Evolutionary conservation across 1,140 invertebrate species (phyloP).

Genomic region (Antheraea pernyi): DNA sequence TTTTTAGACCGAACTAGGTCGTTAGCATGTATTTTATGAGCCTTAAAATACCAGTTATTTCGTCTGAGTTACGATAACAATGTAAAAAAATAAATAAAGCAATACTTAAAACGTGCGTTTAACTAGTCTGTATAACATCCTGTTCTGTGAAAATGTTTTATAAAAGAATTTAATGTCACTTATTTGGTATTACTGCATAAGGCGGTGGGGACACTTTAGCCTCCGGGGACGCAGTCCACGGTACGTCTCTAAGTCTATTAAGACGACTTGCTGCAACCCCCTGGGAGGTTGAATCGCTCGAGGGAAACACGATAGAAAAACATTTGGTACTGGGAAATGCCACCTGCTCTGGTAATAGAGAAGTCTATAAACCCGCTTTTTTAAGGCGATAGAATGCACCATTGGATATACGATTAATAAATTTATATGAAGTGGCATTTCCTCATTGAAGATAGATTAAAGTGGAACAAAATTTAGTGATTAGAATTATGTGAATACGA

Average conservation of each 20-base stretch:
- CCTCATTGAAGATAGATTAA: no score
- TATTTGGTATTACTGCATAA: constrained; percentile 45
- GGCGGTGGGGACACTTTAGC: constrained; percentile 50
- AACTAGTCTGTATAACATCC: background rate
- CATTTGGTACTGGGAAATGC: constrained; percentile 63
- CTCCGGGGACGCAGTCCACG: constrained; percentile 56
- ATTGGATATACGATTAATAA: constrained; percentile 23
- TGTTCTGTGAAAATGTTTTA: constrained; percentile 20
- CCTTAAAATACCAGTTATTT: constrained; percentile 29
- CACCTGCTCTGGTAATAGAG: constrained; percentile 58
- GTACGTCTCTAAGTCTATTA: constrained; percentile 73
- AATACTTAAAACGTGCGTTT: background rate
- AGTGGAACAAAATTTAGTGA: no score
- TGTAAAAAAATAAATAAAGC: constrained; percentile 20
- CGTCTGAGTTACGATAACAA: constrained; percentile 27
- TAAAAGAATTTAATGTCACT: constrained; percentile 63
- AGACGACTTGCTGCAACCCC: constrained; percentile 62
- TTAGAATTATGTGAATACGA: no score
- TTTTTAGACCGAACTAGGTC: constrained; percentile 32
- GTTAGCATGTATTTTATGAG: constrained; percentile 42
- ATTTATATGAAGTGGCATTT: background rate
- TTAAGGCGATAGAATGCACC: constrained; percentile 31
- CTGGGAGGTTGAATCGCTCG: constrained; percentile 45
- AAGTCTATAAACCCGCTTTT: constrained; percentile 36
- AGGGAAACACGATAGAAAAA: constrained; percentile 61